Evolutionary conservation across 1,140 invertebrate genomes (phyloP), one percentile per base, ranked within the genome.

Genomic region (Coelopa frigida): DNA sequence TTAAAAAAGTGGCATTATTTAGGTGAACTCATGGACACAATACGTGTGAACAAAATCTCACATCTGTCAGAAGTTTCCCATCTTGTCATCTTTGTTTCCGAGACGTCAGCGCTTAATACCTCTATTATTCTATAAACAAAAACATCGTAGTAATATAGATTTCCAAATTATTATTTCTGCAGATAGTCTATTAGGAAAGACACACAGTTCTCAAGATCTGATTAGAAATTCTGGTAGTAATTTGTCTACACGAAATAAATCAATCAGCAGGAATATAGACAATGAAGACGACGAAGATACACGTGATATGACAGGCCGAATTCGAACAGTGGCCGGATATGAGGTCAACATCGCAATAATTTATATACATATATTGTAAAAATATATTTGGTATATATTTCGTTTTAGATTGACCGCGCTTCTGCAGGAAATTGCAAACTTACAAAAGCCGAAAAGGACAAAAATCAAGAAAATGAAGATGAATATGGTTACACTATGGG

Each of bases 401-500:
- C 56, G 23, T 64, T 64, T 15, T 53, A 93, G 87, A 93, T 94
- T 59, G 88, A 91, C 59, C 77, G 87, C 51, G 84, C 85, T 2
- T 93, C 89, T 64, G 92, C 91, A 3, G 90, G 83, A 1, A 87
- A 88, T 56, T 76, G 90, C 1, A 87, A 83, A 63, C 71, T 86
- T 39, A 79, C 76, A 32, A 84, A 83, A 71, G 79, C 82, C 56
- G 88, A 91, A 72, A 83, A 80, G 35, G 79, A 78, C 15, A 80
- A 79, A 0, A 89, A 94, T 67, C 74, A 79, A 7, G 89, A 94
- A 57, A 70, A 84, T 58, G 89, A 94, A 66, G 90, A 94, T 59
- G 81, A 87, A 46, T 95, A 85, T 71, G 91, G 92, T 22, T 97
- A 97, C 72, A 96, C 93, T 5, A 73, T 72, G 60, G 84, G 93